Percentiles rank a stretch among this genome's conserved stretches.
Evolutionary conservation across 1,140 invertebrate species (phyloP).

Genomic region (Pantala flavescens): DNA sequence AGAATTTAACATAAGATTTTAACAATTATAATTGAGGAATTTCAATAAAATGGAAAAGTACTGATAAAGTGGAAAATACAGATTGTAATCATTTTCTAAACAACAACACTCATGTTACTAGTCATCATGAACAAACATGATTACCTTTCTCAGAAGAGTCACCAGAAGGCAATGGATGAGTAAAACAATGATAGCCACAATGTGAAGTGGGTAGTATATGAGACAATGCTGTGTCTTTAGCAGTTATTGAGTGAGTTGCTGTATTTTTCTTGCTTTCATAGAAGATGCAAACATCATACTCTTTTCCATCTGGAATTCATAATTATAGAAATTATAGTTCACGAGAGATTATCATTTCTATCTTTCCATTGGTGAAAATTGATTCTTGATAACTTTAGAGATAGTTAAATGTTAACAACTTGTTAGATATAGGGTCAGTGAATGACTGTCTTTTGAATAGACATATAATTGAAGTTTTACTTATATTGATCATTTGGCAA

Average conservation of each 20-base stretch:
- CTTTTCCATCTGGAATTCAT: constrained; percentile 34
- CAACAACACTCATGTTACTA: too few relatives aligned
- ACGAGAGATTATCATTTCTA: not conserved
- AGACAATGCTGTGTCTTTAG: constrained; percentile 33
- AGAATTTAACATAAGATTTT: too few relatives aligned
- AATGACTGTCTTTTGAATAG: not conserved
- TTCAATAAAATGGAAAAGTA: too few relatives aligned
- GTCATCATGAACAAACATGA: not conserved
- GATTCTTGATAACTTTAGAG: constrained; percentile 6
- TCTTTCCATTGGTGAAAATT: constrained; percentile 16
- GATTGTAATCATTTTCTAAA: too few relatives aligned
- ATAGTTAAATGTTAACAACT: not conserved
- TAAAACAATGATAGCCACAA: constrained; percentile 35
- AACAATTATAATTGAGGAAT: too few relatives aligned
- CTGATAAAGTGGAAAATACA: too few relatives aligned
- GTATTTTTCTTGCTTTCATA: constrained; percentile 34
- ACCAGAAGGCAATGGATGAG: constrained; percentile 33
- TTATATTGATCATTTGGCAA: not conserved
- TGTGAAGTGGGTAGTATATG: constrained; percentile 35
- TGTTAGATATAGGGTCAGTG: not conserved
- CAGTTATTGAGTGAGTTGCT: constrained; percentile 29
- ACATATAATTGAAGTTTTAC: not conserved
- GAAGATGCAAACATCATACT: constrained; percentile 37
- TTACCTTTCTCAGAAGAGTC: constrained; percentile 23
- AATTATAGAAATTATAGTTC: constrained; percentile 20